Conservation (phyloP, 64 coral and sea anemone species). For the Montipora capricornis region DNA sequence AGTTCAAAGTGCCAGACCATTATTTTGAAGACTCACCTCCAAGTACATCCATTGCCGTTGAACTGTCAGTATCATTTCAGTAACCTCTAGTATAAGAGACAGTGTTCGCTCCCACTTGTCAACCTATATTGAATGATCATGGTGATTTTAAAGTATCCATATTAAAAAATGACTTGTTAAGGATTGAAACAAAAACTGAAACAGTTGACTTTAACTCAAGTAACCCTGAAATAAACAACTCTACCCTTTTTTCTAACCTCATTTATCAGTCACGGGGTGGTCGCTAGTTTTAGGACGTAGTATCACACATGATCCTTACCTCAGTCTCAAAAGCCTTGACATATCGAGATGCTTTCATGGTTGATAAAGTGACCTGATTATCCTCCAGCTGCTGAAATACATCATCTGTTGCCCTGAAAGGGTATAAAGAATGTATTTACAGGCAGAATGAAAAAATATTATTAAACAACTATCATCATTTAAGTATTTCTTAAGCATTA, state of each 20-base stretch:
- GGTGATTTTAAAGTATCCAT: too few relatives aligned
- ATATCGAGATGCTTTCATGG: conserved; percentile 98
- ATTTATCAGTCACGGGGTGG: too few relatives aligned
- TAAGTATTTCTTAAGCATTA: too few relatives aligned
- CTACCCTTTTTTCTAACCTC: too few relatives aligned
- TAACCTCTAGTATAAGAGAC: conserved; percentile 97
- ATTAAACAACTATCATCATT: too few relatives aligned
- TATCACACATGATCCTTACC: conserved; percentile 37
- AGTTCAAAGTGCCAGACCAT: too few relatives aligned
- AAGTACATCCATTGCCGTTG: conserved; percentile 99
- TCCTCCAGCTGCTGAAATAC: conserved; percentile 97
- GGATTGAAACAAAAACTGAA: too few relatives aligned
- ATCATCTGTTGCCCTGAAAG: conserved; percentile 91
- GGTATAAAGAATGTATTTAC: background rate
- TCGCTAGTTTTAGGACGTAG: background rate
- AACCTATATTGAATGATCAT: conserved; percentile 59
- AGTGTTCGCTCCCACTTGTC: conserved; percentile 99
- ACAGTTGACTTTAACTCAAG: too few relatives aligned
- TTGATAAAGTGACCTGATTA: conserved; percentile 98
- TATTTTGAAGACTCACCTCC: conserved; percentile 61
- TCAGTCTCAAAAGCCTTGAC: conserved; percentile 98
- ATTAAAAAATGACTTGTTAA: too few relatives aligned
- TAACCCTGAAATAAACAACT: background rate
- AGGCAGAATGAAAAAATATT: too few relatives aligned
- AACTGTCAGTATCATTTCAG: conserved; percentile 97